Evolutionary conservation across 2,888 invertebrate genomes (phyloP).

Genomic region (Hydraecia micacea): DNA sequence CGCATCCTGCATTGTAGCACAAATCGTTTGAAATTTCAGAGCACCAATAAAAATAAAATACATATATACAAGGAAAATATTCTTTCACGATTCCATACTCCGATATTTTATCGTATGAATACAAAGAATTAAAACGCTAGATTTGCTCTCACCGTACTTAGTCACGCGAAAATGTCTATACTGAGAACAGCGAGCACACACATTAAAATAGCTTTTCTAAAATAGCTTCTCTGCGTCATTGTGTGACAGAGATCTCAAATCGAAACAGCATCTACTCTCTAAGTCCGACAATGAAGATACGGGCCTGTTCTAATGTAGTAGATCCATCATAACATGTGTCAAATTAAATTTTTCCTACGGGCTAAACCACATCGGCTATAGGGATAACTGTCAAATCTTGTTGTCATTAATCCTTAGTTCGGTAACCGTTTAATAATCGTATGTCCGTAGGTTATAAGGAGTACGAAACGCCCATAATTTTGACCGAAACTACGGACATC

Average conservation of each 20-base stretch:
- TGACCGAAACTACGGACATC: neutral
- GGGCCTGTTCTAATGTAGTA: neutral
- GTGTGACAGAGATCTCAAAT: neutral
- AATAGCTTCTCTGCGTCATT: too few species aligned
- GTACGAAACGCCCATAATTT: neutral
- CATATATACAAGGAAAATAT: conserved; percentile 6
- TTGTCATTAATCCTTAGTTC: neutral
- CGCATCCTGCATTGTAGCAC: neutral
- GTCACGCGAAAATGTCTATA: neutral
- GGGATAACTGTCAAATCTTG: neutral
- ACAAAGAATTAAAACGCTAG: neutral
- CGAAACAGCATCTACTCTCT: neutral
- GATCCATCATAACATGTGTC: neutral
- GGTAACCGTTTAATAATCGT: neutral
- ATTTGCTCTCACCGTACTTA: neutral
- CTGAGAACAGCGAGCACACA: neutral
- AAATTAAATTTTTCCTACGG: neutral
- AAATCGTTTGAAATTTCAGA: conserved; percentile 5
- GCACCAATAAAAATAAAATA: conserved; percentile 14
- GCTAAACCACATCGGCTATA: neutral
- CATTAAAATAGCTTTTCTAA: too few species aligned
- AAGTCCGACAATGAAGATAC: too few species aligned
- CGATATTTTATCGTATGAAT: conserved; percentile 39
- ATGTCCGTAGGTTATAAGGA: neutral
- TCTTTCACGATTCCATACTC: neutral